Evolutionary conservation across 2,113 vertebrate genomes (phyloP).

Genomic region (Chaetodon trifascialis): DNA sequence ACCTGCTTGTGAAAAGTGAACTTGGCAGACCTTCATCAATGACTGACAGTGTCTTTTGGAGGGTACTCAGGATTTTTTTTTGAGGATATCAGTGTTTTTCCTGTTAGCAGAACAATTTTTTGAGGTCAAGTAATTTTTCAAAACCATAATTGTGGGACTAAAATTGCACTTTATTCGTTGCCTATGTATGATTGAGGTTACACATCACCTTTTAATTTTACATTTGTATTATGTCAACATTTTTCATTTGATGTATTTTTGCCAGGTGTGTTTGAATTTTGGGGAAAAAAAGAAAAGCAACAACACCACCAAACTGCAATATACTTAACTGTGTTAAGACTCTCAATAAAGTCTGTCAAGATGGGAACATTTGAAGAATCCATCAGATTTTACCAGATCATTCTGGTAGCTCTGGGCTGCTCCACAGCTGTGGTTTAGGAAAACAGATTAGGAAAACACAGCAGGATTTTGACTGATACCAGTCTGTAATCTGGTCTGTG

Average conservation of each 20-base stretch:
- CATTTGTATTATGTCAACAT: neutral
- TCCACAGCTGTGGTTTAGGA: conserved; percentile 60
- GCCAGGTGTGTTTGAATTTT: neutral
- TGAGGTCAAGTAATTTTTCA: neutral
- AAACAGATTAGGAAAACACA: conserved; percentile 52
- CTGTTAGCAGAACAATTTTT: neutral
- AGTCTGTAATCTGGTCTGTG: conserved; percentile 53
- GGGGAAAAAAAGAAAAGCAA: neutral
- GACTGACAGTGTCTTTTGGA: neutral
- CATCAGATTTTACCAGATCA: conserved; percentile 38
- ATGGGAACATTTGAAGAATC: conserved; percentile 44
- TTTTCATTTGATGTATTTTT: neutral
- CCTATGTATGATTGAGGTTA: neutral
- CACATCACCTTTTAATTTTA: neutral
- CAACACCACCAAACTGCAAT: conserved; percentile 18
- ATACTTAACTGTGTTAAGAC: conserved; percentile 24
- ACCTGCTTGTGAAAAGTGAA: neutral
- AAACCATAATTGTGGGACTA: neutral
- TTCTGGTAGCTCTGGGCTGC: conserved; percentile 31
- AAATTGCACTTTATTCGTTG: neutral
- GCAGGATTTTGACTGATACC: conserved; percentile 58
- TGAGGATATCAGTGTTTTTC: neutral
- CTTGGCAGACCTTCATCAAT: neutral
- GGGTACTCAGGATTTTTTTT: neutral
- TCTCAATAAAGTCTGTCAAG: conserved; percentile 35